Base-by-base conservation (phyloP, 2,113 vertebrate genomes). In the Ochotona princeps region DNA sequence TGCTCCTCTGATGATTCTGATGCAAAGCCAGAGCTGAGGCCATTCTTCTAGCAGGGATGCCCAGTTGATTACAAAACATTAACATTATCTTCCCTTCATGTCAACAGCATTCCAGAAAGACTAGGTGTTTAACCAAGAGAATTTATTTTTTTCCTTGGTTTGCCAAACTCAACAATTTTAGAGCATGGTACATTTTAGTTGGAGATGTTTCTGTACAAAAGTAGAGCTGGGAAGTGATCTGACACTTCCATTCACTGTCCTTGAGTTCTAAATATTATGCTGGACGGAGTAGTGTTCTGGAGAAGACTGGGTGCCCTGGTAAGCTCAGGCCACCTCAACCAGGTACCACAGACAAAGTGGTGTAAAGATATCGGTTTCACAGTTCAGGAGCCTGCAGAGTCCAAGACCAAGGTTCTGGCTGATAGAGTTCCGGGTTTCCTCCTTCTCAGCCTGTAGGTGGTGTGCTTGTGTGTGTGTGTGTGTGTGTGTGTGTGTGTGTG, bases 181-280 rank as follows among this genome's bases (percentile, higher is more conserved):
- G 32, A 91, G 66, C 47, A n/a, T 44, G 17, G 10, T n/a, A 10
- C 2, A n/a, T 87, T 93, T 75, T 49, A 83, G 44, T 12, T 73
- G 32, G 69, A 90, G 89, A 74, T 90, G 47, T 86, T 94, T 82
- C 30, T 72, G 75, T 69, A 60, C 23, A 74, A 38, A 90, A 30
- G 18, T 26, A 11, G n/a, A 85, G 69, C 30, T 79, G 44, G 65
- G 74, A 89, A 69, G 49, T 21, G 35, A 21, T 67, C 20, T n/a
- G 49, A 83, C 76, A 57, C 60, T n/a, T 60, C 8, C 4, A 0
- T 0, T 44, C 38, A 44, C n/a, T 79, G n/a, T 83, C 65, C 32
- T 60, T 32, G 57, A 69, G 5, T 2, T 1, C 32, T 38, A 13
- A 1, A 8, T n/a, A 72, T 35, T 60, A 3, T 25, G 1, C 21